Conservation (phyloP, 2,113 vertebrate genomes). For the Manacus vitellinus region DNA sequence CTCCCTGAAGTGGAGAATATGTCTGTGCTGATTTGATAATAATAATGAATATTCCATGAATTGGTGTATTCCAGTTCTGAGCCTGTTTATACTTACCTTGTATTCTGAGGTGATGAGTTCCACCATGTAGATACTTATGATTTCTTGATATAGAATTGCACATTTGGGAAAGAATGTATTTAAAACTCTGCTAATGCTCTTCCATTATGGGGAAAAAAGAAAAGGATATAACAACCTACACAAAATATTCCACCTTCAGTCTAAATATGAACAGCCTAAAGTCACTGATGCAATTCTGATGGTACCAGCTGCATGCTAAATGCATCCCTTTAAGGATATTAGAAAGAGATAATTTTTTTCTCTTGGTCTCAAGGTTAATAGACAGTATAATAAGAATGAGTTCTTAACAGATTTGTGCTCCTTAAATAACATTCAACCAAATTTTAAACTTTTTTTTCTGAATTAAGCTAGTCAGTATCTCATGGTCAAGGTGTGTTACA, state of each 20-base stretch:
- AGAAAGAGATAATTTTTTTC: neutral
- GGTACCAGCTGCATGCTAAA: neutral
- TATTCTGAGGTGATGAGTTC: neutral
- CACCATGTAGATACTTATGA: fast-evolving
- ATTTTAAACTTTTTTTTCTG: neutral
- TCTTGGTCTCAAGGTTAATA: neutral
- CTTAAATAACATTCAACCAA: neutral
- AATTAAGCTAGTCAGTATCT: neutral
- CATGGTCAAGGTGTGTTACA: neutral
- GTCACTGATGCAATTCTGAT: neutral
- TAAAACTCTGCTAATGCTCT: neutral
- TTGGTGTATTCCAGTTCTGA: neutral
- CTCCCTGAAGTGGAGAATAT: neutral
- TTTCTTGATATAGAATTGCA: neutral
- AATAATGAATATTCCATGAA: neutral
- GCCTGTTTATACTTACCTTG: neutral
- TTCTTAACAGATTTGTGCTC: neutral
- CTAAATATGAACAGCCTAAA: neutral
- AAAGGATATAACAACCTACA: neutral
- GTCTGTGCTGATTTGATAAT: neutral
- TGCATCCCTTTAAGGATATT: neutral
- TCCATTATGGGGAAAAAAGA: neutral
- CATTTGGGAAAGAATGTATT: neutral
- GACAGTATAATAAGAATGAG: neutral
- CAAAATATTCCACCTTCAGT: neutral